These are phyloP conservation scores for Conus ventricosus DNA, from an alignment of 1,140 invertebrate species.

Conservation along the genomic window DNA sequence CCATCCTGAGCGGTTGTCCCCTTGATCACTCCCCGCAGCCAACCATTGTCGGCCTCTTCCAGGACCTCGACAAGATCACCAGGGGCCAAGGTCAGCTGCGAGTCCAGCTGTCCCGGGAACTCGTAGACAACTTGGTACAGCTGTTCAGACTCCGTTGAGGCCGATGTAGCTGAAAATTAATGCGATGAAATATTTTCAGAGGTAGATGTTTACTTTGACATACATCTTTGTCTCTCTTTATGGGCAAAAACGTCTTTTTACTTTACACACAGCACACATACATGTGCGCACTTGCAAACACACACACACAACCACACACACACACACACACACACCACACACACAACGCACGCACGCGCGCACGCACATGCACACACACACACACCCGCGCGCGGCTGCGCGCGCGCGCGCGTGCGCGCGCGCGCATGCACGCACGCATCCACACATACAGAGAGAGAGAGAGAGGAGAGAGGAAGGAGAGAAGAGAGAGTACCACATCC, in stretches of 20 bases:
- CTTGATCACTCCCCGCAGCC: conserved; percentile 89
- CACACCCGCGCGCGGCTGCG: too few relatives aligned
- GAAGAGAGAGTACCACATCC: too few relatives aligned
- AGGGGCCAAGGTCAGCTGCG: conserved; percentile 91
- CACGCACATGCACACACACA: too few relatives aligned
- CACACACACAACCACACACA: conserved; percentile 28
- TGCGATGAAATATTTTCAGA: too few relatives aligned
- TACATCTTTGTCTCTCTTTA: too few relatives aligned
- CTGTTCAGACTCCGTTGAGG: not conserved
- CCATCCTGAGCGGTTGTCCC: conserved; percentile 88
- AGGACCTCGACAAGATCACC: conserved; percentile 94
- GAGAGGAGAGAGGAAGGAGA: too few relatives aligned
- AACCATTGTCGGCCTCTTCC: conserved; percentile 97
- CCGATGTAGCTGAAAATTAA: not conserved
- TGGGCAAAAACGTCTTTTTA: too few relatives aligned
- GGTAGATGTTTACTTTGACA: too few relatives aligned
- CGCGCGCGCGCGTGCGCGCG: too few relatives aligned
- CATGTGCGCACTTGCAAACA: not conserved
- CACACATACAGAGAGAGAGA: too few relatives aligned
- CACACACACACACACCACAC: conserved; percentile 20
- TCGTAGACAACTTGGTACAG: conserved; percentile 53
- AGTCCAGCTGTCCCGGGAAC: conserved; percentile 87
- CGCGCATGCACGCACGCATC: too few relatives aligned
- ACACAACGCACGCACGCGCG: conserved; percentile 27
- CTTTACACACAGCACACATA: conserved; percentile 9